Evolutionary conservation across 2,113 vertebrate species (phyloP), one percentile per base, ranked within the genome.

Genomic region (Perognathus longimembris): DNA sequence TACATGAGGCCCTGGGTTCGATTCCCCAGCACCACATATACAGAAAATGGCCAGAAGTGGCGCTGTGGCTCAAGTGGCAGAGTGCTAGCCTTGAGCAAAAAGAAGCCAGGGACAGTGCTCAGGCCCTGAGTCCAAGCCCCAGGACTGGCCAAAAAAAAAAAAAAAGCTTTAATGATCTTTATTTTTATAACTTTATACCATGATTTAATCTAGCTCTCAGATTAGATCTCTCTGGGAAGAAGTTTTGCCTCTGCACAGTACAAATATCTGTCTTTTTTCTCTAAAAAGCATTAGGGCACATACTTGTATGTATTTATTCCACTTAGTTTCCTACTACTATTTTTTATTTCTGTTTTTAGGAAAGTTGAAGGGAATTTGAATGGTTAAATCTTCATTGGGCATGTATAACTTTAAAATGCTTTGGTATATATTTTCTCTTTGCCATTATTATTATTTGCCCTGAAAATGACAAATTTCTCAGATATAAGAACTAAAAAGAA

Each of bases 141-240:
- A n/a, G n/a, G n/a, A n/a, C n/a, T n/a, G n/a, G n/a, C n/a, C n/a
- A n/a, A n/a, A n/a, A n/a, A n/a, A n/a, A n/a, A n/a, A n/a, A n/a
- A 59, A 74, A 88, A 91, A 69, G 45, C 14, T 81, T 4, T 61
- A 76, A 42, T 50, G 28, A 45, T 90, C 21, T 70, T 85, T 17
- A 77, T 81, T 91, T 85, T 93, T 90, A 78, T 22, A 20, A 70
- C 74, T 88, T 66, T 71, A 50, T 79, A 76, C 1, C 6, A 64
- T n/a, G 81, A 84, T 81, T 93, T 76, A 77, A 88, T 89, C 5
- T 89, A 67, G 9, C 88, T 93, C 75, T 80, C 24, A 45, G 63
- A 15, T 78, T 77, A 61, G 78, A 42, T 88, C 28, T 76, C 24
- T 75, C 57, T 81, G 14, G 8, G 38, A 95, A 81, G 84, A 40